A percentile compares a stretch with the other conserved stretches of the same genome.
Conservation (phyloP, 2,797 vertebrate species). For the Eulemur albifrons region DNA sequence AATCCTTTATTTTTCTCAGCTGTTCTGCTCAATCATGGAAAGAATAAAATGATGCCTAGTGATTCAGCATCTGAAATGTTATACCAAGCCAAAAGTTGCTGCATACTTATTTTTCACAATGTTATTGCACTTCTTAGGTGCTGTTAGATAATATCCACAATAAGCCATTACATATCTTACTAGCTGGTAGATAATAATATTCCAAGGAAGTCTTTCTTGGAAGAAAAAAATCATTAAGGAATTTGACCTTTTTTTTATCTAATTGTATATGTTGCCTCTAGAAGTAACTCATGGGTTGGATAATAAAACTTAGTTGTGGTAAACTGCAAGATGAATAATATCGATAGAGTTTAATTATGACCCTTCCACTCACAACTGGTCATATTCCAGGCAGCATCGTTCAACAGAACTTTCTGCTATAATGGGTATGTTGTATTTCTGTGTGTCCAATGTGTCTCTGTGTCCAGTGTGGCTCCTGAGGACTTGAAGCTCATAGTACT, state of each 20-base stretch:
- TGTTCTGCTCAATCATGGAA: constrained; percentile 14
- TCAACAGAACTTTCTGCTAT: background rate
- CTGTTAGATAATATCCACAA: background rate
- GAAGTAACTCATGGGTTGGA: background rate
- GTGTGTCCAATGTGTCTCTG: background rate
- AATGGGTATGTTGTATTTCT: background rate
- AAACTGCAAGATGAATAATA: background rate
- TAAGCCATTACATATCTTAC: background rate
- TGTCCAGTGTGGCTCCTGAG: background rate
- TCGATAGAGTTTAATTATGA: background rate
- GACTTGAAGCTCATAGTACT: background rate
- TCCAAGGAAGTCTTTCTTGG: background rate
- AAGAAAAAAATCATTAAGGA: background rate
- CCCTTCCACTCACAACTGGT: background rate
- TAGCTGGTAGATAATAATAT: background rate
- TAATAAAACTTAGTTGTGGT: background rate
- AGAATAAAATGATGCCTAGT: constrained; percentile 39
- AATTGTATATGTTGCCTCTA: constrained; percentile 5
- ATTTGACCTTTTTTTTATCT: background rate
- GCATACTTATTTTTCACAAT: constrained; percentile 28
- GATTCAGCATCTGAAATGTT: constrained; percentile 40
- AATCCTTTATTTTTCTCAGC: constrained; percentile 33
- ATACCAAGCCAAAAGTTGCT: constrained; percentile 13
- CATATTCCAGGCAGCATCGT: background rate
- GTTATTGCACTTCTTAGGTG: background rate